Evolutionary conservation across 2,797 vertebrate species (phyloP), one percentile per base, ranked within the genome.

Genomic region (Crocodylus rhombifer): DNA sequence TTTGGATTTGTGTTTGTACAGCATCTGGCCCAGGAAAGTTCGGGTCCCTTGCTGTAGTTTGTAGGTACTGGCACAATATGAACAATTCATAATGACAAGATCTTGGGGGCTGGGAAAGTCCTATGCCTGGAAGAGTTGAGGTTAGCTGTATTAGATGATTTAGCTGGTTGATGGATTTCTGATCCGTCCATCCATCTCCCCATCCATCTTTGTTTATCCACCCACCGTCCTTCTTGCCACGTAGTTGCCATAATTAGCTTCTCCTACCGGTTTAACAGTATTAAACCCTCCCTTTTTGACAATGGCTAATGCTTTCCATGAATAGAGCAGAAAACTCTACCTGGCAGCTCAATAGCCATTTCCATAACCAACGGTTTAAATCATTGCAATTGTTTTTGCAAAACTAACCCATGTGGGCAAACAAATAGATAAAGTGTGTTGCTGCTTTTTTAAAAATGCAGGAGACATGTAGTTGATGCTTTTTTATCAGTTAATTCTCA

Each of bases 401-500:
- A 78, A 93, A 91, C 82, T 82, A 65, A 80, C 82, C 42, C 33
- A 5, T 23, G 51, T 2, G 7, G 80, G 86, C 85, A 93, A 86
- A 90, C 18, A 74, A 81, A 30, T 65, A 82, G 83, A 33, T 10
- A 30, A 58, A 86, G 51, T 82, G 20, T 26, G 60, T 65, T 60
- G 30, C 8, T 14, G 89, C 77, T 91, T 88, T 64, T 95, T 1
- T 7, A 94, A 95, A 94, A 84, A 87, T 84, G 79, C 75, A 61
- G 33, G 55, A 88, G 92, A 86, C 36, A 69, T 75, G 84, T 60
- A 71, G 75, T 0, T 86, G 95, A 77, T 84, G 83, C 0, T 12
- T 83, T 84, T 36, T 71, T 73, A 84, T 61, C 64, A 25, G 93
- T 96, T 97, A 97, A 96, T 97, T 97, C 90, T 96, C 89, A 90